Conservation (phyloP, 2,797 vertebrate species). For the Poeciliopsis presidionis region DNA sequence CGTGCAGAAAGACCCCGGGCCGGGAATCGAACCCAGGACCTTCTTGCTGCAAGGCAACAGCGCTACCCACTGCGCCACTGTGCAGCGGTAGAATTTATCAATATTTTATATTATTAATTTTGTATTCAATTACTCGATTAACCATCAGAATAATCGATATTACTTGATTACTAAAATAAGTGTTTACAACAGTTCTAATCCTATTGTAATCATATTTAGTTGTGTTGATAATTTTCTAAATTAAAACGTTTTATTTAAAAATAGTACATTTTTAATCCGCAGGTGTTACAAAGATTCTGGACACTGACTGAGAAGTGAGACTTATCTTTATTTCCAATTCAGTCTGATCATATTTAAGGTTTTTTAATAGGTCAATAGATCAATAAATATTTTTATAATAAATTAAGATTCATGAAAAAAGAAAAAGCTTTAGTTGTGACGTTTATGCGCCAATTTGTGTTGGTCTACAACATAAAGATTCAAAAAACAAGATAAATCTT, state of each 20-base stretch:
- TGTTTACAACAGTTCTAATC: background rate
- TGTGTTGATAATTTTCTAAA: background rate
- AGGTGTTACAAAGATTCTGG: background rate
- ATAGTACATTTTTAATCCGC: background rate
- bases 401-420: background rate
- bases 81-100: too few relatives aligned
- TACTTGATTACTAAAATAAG: too few relatives aligned
- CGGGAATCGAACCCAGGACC: too few relatives aligned
- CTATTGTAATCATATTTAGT: background rate
- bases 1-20: too few relatives aligned
- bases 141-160: too few relatives aligned
- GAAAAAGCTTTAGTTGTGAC: background rate
- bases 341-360: background rate
- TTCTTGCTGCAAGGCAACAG: too few relatives aligned
- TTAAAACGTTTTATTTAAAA: too few relatives aligned
- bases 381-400: background rate
- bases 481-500: background rate
- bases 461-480: background rate
- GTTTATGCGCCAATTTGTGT: background rate
- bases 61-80: too few relatives aligned
- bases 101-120: too few relatives aligned
- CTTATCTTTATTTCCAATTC: background rate
- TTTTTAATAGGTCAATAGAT: background rate
- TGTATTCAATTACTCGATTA: too few relatives aligned
- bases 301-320: background rate